These are phyloP conservation scores for Scaptomyza graminum DNA, from an alignment of 1,140 invertebrate genomes.

Conservation along the genomic window DNA sequence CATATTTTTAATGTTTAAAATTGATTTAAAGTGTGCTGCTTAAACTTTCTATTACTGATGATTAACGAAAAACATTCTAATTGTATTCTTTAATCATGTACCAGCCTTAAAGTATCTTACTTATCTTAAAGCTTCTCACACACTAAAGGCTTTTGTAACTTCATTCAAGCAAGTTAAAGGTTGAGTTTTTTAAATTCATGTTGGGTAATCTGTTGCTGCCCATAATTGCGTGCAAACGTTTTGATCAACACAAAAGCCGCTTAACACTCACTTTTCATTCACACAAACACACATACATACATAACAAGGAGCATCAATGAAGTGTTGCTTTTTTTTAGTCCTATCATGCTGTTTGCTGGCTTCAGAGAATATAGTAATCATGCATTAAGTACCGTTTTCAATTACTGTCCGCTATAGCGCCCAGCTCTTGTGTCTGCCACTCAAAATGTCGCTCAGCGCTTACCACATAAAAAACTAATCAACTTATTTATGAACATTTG, in stretches of 20 bases:
- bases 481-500: slow-evolving; percentile 82
- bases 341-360: slow-evolving; percentile 56
- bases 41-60: neutral
- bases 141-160: too few species aligned
- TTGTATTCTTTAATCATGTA: neutral
- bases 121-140: too few species aligned
- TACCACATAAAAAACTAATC: slow-evolving; percentile 80
- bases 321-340: slow-evolving; percentile 44
- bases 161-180: neutral
- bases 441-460: slow-evolving; percentile 53
- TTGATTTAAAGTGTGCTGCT: slow-evolving; percentile 8
- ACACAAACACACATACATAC: slow-evolving; percentile 23
- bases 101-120: neutral
- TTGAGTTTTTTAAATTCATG: slow-evolving; percentile 27
- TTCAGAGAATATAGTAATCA: slow-evolving; percentile 74
- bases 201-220: slow-evolving; percentile 26
- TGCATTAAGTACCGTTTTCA: slow-evolving; percentile 78
- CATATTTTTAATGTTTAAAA: slow-evolving; percentile 9
- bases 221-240: slow-evolving; percentile 26
- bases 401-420: slow-evolving; percentile 53
- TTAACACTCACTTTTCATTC: slow-evolving; percentile 66
- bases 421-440: slow-evolving; percentile 40
- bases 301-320: slow-evolving; percentile 50
- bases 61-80: neutral
- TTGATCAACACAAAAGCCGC: slow-evolving; percentile 63